Evolutionary conservation across 1,140 invertebrate genomes (phyloP), one percentile per base, ranked within the genome.

Genomic region (Cydia splendana): DNA sequence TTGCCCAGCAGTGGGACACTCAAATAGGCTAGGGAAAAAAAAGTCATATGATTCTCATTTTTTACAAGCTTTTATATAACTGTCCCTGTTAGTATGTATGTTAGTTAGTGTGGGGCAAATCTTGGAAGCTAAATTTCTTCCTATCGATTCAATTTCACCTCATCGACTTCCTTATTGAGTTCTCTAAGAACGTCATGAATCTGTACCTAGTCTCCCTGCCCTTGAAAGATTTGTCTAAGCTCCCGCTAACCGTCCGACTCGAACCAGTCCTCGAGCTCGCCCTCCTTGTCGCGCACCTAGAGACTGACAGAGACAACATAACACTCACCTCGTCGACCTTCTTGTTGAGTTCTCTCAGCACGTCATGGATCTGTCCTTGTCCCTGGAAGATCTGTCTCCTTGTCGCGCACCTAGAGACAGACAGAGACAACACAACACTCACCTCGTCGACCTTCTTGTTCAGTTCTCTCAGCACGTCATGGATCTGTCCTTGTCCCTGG

Each of bases 201-300:
- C 85, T 97, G 95, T n/a, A n/a, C n/a, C n/a, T n/a, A n/a, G n/a
- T n/a, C n/a, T 76, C 95, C 96, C 86, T 99, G 97, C 0, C 97
- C 98, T 81, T 97, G 95, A 94, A 98, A 99, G 80, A 99, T 99
- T 94, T 99, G 98, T 28, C 97, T n/a, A n/a, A n/a, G n/a, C n/a
- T n/a, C n/a, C n/a, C n/a, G n/a, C n/a, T n/a, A n/a, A n/a, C n/a
- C n/a, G n/a, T n/a, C n/a, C n/a, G n/a, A 95, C 93, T 99, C 98
- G 93, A 96, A 99, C 96, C 97, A 98, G 83, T 98, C 97, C 20
- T 98, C 97, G 79, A 96, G 94, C 76, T 97, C 96, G 45, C 92
- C 91, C 57, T 96, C 95, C 82, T 96, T 95, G 80, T 96, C 94
- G 75, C 94, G 94, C 76, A 91, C 91, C 94, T 34, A 34, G 5